A percentile compares a stretch with the other conserved stretches of the same genome.
phyloP scores from a whole-genome alignment of 2,113 vertebrate genomes.

The Bambusicola thoracicus region DNA sequence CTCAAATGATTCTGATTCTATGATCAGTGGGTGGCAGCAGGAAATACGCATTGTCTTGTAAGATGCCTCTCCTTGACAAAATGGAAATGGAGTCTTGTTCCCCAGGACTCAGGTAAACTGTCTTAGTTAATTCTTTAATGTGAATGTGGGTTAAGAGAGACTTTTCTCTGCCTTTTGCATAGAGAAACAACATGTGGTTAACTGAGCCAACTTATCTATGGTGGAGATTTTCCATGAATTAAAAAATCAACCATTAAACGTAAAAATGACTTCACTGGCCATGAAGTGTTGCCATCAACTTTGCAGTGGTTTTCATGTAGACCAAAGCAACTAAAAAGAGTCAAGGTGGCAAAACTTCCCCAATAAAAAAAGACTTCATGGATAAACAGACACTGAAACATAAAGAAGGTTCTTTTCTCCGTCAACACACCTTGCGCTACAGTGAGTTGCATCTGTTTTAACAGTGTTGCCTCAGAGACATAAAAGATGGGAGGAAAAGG shows the following conservation, averaged over 20 bases:
- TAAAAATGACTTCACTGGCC: background rate
- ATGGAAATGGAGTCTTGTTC: accelerated
- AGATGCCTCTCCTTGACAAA: background rate
- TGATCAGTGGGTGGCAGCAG: background rate
- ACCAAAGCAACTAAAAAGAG: background rate
- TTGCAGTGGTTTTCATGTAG: background rate
- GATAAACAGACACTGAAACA: background rate
- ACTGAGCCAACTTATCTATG: background rate
- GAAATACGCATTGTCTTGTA: background rate
- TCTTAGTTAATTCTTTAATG: background rate
- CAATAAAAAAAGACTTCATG: background rate
- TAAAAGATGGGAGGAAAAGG: background rate
- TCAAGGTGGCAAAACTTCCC: background rate
- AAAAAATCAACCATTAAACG: background rate
- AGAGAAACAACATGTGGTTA: background rate
- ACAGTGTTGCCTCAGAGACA: background rate
- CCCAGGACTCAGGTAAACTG: background rate
- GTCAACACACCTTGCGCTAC: background rate
- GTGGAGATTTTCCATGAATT: background rate
- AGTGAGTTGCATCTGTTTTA: background rate
- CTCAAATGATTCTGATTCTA: no score
- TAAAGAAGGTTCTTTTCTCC: background rate
- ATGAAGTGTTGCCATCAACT: background rate
- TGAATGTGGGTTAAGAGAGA: background rate
- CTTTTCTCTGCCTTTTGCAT: background rate